A percentile compares a stretch with the other conserved stretches of the same genome.
Evolutionary conservation across 2,113 vertebrate genomes (phyloP).

Genomic region (Hemicordylus capensis): DNA sequence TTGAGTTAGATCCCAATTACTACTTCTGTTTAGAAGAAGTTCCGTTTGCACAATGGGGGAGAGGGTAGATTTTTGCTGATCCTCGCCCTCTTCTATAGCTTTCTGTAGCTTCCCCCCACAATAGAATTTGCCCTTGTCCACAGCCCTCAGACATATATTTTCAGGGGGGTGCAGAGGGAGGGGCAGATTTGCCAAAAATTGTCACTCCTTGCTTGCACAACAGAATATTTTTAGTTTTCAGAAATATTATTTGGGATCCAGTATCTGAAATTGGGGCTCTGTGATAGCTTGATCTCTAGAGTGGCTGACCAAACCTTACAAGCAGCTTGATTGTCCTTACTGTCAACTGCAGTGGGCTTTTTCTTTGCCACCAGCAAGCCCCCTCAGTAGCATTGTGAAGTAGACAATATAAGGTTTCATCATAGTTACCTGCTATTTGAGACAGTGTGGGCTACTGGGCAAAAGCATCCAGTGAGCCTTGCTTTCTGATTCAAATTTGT

Average conservation of each 20-base stretch:
- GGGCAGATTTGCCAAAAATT: too few species aligned
- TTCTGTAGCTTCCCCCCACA: too few species aligned
- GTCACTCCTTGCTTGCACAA: too few species aligned
- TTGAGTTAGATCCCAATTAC: too few species aligned
- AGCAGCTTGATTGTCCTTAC: fast-evolving
- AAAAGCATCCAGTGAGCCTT: neutral
- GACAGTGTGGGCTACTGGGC: neutral
- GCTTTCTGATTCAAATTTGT: neutral
- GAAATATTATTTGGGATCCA: conserved; percentile 53
- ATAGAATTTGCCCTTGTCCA: too few species aligned
- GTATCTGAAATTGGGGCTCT: conserved; percentile 26
- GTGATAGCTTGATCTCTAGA: conserved; percentile 13
- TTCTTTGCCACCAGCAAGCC: fast-evolving
- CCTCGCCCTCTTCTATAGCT: too few species aligned
- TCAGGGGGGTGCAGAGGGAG: too few species aligned
- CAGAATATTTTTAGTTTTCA: too few species aligned
- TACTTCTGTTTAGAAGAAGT: too few species aligned
- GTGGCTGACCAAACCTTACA: neutral
- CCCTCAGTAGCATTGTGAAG: fast-evolving
- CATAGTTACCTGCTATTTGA: neutral
- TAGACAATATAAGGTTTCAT: neutral
- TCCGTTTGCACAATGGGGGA: too few species aligned
- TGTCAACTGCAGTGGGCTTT: neutral
- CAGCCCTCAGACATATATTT: too few species aligned
- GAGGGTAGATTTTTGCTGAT: too few species aligned